phyloP scores from a whole-genome alignment of 2,888 invertebrate species.

The Dryocosmus kuriphilus region DNA sequence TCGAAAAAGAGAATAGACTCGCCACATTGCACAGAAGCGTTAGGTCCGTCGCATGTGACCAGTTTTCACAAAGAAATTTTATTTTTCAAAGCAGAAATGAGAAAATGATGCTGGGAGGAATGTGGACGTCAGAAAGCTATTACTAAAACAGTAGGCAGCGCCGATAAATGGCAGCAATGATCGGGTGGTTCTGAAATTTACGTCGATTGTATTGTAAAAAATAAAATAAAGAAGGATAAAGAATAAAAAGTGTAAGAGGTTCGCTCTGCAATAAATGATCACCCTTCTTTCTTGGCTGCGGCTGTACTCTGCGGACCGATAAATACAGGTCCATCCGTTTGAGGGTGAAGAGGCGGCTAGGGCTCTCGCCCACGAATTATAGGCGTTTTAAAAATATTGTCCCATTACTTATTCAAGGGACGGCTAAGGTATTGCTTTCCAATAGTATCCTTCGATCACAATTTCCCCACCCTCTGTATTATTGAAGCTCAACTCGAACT shows the following conservation, averaged over 20 bases:
- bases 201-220: conserved; percentile 72
- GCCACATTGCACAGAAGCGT: neutral
- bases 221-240: conserved; percentile 43
- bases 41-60: conserved; percentile 54
- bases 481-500: conserved; percentile 64
- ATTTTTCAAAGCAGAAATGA: conserved; percentile 48
- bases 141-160: conserved; percentile 72
- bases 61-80: conserved; percentile 56
- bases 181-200: conserved; percentile 62
- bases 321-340: conserved; percentile 72
- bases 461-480: conserved; percentile 74
- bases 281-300: conserved; percentile 70
- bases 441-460: conserved; percentile 75
- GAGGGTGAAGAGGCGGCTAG: conserved; percentile 63
- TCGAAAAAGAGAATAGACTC: neutral
- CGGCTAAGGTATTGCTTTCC: conserved; percentile 77
- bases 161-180: conserved; percentile 74
- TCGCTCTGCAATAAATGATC: conserved; percentile 71
- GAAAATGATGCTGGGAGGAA: conserved; percentile 45
- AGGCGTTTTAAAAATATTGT: conserved; percentile 78
- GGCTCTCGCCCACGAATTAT: conserved; percentile 72
- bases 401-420: conserved; percentile 75
- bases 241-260: conserved; percentile 42
- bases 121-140: conserved; percentile 65
- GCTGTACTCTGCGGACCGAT: conserved; percentile 77